These are phyloP conservation scores for Thereva nobilitata DNA, from an alignment of 2,888 invertebrate genomes.

Conservation along the genomic window DNA sequence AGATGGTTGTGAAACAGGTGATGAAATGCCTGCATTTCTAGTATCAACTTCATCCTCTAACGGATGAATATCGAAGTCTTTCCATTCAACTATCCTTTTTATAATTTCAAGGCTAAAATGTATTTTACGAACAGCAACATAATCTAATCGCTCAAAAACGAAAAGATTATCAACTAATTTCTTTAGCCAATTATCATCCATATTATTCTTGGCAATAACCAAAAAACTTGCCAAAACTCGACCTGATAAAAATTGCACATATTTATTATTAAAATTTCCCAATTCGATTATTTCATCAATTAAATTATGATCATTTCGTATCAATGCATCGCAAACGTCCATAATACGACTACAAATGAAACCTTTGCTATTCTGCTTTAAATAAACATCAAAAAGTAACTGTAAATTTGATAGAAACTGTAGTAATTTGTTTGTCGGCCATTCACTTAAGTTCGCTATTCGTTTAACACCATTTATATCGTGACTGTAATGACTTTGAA, in stretches of 20 bases:
- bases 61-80: constrained; percentile 79
- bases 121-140: constrained; percentile 72
- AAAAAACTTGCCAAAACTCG: constrained; percentile 81
- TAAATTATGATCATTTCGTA: constrained; percentile 79
- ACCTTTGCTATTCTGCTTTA: constrained; percentile 81
- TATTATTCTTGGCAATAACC: constrained; percentile 79
- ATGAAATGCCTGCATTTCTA: constrained; percentile 38
- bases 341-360: constrained; percentile 80
- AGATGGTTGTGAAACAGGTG: constrained; percentile 43
- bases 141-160: constrained; percentile 65
- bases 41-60: constrained; percentile 67
- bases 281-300: constrained; percentile 82
- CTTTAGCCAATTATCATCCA: constrained; percentile 80
- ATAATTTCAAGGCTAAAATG: constrained; percentile 84
- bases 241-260: constrained; percentile 78
- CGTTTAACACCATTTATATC: constrained; percentile 60
- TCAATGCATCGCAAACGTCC: constrained; percentile 77
- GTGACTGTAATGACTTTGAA: constrained; percentile 65
- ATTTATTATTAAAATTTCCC: constrained; percentile 77
- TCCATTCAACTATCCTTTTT: constrained; percentile 86
- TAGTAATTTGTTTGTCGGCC: constrained; percentile 70
- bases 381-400: constrained; percentile 79
- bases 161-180: constrained; percentile 75
- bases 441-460: constrained; percentile 63
- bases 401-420: constrained; percentile 84